Evolutionary conservation across 2,888 invertebrate species (phyloP), one percentile per base, ranked within the genome.

Genomic region (Xestia sexstrigata): DNA sequence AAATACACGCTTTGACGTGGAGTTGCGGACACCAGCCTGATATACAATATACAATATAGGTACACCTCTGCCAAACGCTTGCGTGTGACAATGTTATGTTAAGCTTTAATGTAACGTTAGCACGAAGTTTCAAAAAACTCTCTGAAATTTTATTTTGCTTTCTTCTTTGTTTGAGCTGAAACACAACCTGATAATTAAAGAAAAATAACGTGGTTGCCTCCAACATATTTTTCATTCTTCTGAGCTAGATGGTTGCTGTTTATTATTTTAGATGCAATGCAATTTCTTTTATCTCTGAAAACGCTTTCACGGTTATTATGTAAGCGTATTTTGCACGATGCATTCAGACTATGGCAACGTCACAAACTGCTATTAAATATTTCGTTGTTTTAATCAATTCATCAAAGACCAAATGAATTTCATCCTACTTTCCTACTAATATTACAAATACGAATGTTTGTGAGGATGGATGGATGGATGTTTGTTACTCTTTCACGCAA

Each of bases 281-380:
- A 80, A 62, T 81, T 62, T 81, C 35, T 77, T 60, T 72, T 81
- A 71, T 45, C 26, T n/a, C 42, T 42, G 4, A 5, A 62, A 77
- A 80, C 49, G 17, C n/a, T n/a, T 45, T 20, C 17, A 42, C 15
- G 15, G 3, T 65, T n/a, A 42, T 42, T 42, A 42, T n/a, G 11
- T 42, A n/a, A 65, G 8, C 39, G n/a, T 42, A 42, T 65, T 65
- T 65, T n/a, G 42, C 15, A 15, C 65, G 42, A 42, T 42, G 42
- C 42, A 42, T 65, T 42, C n/a, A 13, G n/a, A n/a, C 42, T 42
- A n/a, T 42, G 15, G 65, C 42, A 42, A 65, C n/a, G 42, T 42
- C 0, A 35, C 42, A 15, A 65, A 42, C 7, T 42, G 15, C n/a
- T n/a, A 35, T 8, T 4, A 15, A 65, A 17, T 42, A 15, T 42